Conservation (phyloP, 2,888 invertebrate species). For the Pelosia muscerda region DNA sequence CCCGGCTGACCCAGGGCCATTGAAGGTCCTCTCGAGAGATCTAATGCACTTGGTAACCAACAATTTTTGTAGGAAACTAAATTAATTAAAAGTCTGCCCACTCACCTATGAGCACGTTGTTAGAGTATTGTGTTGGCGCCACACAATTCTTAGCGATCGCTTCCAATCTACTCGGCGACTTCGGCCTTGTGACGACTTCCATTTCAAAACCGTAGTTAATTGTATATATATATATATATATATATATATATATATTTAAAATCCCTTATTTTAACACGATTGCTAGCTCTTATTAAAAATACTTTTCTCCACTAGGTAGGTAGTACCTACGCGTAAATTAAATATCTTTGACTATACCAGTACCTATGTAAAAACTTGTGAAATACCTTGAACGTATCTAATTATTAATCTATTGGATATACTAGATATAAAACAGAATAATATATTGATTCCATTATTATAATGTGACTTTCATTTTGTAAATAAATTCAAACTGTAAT, state of each 20-base stretch:
- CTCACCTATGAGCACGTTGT: conserved; percentile 74
- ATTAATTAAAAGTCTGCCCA: conserved; percentile 15
- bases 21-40: too few relatives aligned
- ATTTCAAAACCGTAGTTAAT: conserved; percentile 14
- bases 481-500: too few relatives aligned
- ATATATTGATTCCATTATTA: too few relatives aligned
- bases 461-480: too few relatives aligned
- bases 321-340: too few relatives aligned
- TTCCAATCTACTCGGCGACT: conserved; percentile 72
- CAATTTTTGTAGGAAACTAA: not conserved
- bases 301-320: not conserved
- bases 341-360: too few relatives aligned
- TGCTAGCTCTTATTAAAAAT: not conserved
- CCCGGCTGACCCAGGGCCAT: too few relatives aligned
- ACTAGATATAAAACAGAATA: too few relatives aligned
- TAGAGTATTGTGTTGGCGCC: conserved; percentile 62
- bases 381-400: too few relatives aligned
- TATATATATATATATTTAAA: not conserved
- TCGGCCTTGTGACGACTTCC: conserved; percentile 63
- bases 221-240: not conserved
- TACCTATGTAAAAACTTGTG: too few relatives aligned
- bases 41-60: too few relatives aligned
- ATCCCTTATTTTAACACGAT: not conserved
- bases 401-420: too few relatives aligned
- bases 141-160: conserved; percentile 67